Percentiles rank a stretch among this genome's conserved stretches.
These are phyloP conservation scores for Margarornis squamiger DNA, from an alignment of 2,797 vertebrate species.

Conservation along the genomic window DNA sequence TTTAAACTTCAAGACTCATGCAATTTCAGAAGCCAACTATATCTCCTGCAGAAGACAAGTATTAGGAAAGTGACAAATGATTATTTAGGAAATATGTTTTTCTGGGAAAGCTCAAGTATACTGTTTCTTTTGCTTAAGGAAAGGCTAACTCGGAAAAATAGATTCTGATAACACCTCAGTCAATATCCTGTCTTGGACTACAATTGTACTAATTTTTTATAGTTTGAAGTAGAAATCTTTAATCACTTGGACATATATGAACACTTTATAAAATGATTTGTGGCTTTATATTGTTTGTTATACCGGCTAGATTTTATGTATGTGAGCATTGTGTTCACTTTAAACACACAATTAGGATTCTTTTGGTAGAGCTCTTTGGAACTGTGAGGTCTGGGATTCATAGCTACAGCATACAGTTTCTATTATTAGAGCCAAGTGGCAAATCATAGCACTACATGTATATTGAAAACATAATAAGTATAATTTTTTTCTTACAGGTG, in stretches of 20 bases:
- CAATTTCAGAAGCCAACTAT: background rate
- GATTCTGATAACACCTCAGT: background rate
- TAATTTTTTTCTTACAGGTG: background rate
- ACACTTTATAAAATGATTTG: background rate
- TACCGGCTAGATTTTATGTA: background rate
- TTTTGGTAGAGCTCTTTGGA: background rate
- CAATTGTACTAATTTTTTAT: background rate
- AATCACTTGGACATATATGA: background rate
- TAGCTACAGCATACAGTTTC: background rate
- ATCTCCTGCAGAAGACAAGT: background rate
- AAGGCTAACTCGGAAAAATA: background rate
- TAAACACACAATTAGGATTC: background rate
- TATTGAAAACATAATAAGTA: background rate
- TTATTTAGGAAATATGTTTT: background rate
- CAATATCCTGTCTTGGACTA: background rate
- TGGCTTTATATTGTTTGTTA: background rate
- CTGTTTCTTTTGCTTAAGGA: background rate
- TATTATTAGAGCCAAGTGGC: background rate
- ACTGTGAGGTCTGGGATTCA: background rate
- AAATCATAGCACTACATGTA: background rate
- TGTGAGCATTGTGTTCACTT: background rate
- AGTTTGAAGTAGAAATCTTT: background rate
- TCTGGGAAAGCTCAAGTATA: background rate
- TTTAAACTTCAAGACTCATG: background rate
- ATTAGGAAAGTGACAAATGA: background rate